Evolutionary conservation across 2,888 invertebrate genomes (phyloP).

Genomic region (Drosophila mettleri): DNA sequence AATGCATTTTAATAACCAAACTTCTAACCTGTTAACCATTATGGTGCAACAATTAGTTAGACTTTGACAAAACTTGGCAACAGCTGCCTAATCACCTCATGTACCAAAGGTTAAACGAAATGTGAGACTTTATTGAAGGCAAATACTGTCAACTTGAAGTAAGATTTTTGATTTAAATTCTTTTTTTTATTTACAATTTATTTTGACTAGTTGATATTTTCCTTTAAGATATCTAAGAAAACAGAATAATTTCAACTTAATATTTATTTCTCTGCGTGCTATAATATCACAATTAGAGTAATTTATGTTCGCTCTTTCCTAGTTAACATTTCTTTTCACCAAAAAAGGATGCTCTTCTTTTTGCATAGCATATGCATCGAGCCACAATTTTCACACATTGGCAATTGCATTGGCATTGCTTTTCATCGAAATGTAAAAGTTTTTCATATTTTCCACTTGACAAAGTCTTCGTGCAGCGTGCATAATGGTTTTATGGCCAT

Average conservation of each 20-base stretch:
- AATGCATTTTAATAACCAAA: constrained; percentile 69
- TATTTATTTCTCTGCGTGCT: too few species aligned
- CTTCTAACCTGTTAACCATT: constrained; percentile 12
- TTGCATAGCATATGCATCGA: constrained; percentile 29
- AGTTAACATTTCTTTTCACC: neutral
- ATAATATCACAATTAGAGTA: neutral
- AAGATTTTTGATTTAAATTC: neutral
- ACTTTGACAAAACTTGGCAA: constrained; percentile 7
- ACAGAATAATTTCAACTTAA: too few species aligned
- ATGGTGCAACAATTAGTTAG: constrained; percentile 57
- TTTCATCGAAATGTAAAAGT: constrained; percentile 78
- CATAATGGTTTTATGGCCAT: constrained; percentile 78
- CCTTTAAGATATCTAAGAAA: neutral
- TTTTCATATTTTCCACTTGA: constrained; percentile 81
- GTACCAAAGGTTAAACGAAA: neutral
- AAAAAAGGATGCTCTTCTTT: too few species aligned
- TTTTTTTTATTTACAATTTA: neutral
- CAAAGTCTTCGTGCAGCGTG: constrained; percentile 79
- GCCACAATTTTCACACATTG: constrained; percentile 55
- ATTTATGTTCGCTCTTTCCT: neutral
- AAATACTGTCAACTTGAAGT: neutral
- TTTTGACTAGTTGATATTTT: too few species aligned
- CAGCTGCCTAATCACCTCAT: constrained; percentile 15
- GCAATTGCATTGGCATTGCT: constrained; percentile 64
- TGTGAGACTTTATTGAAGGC: neutral